Percentiles rank a stretch among this genome's conserved stretches.
Conservation (phyloP, 2,888 invertebrate genomes). For the Phortica magna region DNA sequence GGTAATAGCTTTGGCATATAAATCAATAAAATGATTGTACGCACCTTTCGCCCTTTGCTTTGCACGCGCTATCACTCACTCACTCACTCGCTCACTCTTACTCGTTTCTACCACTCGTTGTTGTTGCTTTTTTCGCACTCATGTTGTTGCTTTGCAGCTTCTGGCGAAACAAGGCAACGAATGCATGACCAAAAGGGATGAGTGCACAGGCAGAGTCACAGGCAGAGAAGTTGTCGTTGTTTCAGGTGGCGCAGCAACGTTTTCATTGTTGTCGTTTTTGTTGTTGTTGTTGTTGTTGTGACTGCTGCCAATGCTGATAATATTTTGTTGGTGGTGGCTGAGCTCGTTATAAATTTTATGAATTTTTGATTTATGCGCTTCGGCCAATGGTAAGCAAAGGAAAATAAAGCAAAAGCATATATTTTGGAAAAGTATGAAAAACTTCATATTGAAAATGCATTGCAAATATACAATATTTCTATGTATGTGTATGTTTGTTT, state of each 20-base stretch:
- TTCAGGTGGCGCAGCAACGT: slow-evolving; percentile 22
- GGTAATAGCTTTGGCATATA: slow-evolving; percentile 75
- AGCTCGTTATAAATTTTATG: slow-evolving; percentile 61
- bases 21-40: slow-evolving; percentile 75
- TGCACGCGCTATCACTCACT: neutral
- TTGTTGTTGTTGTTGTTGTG: neutral
- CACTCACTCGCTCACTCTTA: neutral
- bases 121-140: slow-evolving; percentile 8
- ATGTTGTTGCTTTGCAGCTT: slow-evolving; percentile 20
- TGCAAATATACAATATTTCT: slow-evolving; percentile 30
- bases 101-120: neutral
- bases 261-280: slow-evolving; percentile 34
- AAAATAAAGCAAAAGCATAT: slow-evolving; percentile 55
- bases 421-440: neutral
- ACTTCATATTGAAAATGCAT: slow-evolving; percentile 65
- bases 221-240: neutral
- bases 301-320: slow-evolving; percentile 12
- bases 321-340: slow-evolving; percentile 31
- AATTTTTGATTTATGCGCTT: slow-evolving; percentile 68
- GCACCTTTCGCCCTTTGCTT: slow-evolving; percentile 60
- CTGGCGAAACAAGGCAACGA: slow-evolving; percentile 19
- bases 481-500: neutral
- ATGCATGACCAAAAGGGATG: slow-evolving; percentile 21
- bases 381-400: slow-evolving; percentile 42
- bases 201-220: neutral